Evolutionary conservation across 2,888 invertebrate species (phyloP).

Genomic region (Sycophila texana): DNA sequence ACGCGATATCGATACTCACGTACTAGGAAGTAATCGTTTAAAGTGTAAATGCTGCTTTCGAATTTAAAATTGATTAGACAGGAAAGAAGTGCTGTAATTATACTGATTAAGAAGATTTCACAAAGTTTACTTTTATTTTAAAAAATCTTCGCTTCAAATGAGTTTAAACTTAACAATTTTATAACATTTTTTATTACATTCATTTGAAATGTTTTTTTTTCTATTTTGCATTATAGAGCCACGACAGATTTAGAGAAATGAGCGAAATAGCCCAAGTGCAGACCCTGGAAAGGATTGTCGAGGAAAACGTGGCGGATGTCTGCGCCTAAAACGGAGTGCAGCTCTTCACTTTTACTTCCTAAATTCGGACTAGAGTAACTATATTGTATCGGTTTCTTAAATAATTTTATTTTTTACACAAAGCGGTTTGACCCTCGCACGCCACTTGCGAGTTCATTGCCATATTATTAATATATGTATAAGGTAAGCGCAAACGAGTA

Average conservation of each 20-base stretch:
- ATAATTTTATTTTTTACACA: constrained; percentile 48
- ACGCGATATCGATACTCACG: too few species aligned
- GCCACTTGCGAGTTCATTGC: constrained; percentile 27
- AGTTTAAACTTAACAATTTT: background rate
- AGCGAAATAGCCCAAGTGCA: constrained; percentile 60
- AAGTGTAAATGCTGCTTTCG: too few species aligned
- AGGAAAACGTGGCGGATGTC: constrained; percentile 67
- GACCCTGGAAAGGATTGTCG: constrained; percentile 70
- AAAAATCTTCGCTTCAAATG: too few species aligned
- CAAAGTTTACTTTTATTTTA: too few species aligned
- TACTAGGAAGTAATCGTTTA: too few species aligned
- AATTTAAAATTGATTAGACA: too few species aligned
- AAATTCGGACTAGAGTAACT: constrained; percentile 31
- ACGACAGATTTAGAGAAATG: constrained; percentile 60
- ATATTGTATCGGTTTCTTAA: constrained; percentile 25
- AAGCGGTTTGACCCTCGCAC: background rate
- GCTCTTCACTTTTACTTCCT: constrained; percentile 21
- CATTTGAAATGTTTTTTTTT: background rate
- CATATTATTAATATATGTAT: constrained; percentile 46
- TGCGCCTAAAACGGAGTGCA: constrained; percentile 45
- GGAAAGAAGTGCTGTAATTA: too few species aligned
- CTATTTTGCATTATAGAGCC: constrained; percentile 48
- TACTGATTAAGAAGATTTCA: too few species aligned
- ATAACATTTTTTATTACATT: background rate
- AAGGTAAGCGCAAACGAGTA: background rate